Conservation (phyloP, 2,797 vertebrate genomes). For the Eutrigla gurnardus region DNA sequence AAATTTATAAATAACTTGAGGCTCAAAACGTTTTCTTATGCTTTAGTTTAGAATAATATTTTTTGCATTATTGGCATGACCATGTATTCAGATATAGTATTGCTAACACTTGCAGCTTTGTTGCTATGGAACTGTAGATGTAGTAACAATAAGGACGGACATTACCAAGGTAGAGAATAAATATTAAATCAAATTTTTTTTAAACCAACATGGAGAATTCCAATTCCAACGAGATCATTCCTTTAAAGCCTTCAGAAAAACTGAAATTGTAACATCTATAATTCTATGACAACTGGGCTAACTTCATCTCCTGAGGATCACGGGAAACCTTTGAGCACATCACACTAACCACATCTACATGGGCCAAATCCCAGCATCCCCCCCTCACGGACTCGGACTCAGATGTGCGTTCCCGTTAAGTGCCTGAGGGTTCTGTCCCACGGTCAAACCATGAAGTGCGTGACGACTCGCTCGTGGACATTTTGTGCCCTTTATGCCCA, state of each 20-base stretch:
- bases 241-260: neutral
- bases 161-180: neutral
- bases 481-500: too few relatives aligned
- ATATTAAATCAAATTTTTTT: neutral
- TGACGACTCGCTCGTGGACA: too few relatives aligned
- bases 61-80: too few relatives aligned
- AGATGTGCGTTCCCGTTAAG: too few relatives aligned
- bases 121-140: neutral
- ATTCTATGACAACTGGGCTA: neutral
- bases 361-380: neutral
- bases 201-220: neutral
- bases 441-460: too few relatives aligned
- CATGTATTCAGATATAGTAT: neutral
- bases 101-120: neutral
- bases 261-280: neutral
- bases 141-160: neutral
- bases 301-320: neutral
- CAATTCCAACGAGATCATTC: too few relatives aligned
- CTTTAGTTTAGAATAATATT: neutral
- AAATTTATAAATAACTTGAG: neutral
- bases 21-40: neutral
- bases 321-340: neutral
- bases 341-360: neutral
- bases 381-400: too few relatives aligned
- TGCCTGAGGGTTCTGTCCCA: too few relatives aligned